Percentiles rank a stretch among this genome's conserved stretches.
Evolutionary conservation across 2,797 vertebrate genomes (phyloP).

Genomic region (Betta splendens): DNA sequence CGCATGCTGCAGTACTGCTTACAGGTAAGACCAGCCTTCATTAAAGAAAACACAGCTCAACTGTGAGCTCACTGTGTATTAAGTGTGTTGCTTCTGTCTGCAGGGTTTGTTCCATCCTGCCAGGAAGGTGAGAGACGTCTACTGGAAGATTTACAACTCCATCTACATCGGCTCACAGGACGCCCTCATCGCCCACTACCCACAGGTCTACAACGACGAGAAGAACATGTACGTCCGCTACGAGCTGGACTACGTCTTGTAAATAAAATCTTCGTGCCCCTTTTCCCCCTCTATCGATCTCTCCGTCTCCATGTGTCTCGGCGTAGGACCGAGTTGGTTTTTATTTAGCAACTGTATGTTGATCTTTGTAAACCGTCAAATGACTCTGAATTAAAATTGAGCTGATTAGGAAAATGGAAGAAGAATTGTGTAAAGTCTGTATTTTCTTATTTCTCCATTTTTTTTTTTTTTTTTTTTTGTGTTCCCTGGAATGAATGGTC

Average conservation of each 20-base stretch:
- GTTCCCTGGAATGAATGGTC: conserved; percentile 47
- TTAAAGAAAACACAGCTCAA: no score
- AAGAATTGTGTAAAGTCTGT: conserved; percentile 62
- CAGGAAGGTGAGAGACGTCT: conserved; percentile 97
- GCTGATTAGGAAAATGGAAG: conserved; percentile 36
- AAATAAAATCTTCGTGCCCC: conserved; percentile 70
- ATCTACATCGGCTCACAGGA: conserved; percentile 99
- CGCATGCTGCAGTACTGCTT: conserved; percentile 98
- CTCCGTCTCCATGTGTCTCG: background rate
- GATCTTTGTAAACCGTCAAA: conserved; percentile 39
- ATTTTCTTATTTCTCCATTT: conserved; percentile 53
- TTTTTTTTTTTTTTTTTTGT: conserved; percentile 27
- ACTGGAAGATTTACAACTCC: conserved; percentile 99
- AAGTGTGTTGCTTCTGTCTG: background rate
- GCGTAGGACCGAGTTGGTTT: conserved; percentile 41
- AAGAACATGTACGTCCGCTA: conserved; percentile 96
- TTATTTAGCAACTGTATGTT: conserved; percentile 51
- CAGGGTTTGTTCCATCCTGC: conserved; percentile 98
- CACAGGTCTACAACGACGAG: conserved; percentile 97
- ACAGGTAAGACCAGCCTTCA: conserved; percentile 81
- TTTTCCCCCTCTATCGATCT: conserved; percentile 13
- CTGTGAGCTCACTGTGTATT: background rate
- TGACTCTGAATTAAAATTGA: conserved; percentile 30
- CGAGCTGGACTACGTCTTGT: conserved; percentile 96
- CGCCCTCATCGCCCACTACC: conserved; percentile 97